phyloP scores from a whole-genome alignment of 2,797 vertebrate species.

The Melanotaenia trifasciata region DNA sequence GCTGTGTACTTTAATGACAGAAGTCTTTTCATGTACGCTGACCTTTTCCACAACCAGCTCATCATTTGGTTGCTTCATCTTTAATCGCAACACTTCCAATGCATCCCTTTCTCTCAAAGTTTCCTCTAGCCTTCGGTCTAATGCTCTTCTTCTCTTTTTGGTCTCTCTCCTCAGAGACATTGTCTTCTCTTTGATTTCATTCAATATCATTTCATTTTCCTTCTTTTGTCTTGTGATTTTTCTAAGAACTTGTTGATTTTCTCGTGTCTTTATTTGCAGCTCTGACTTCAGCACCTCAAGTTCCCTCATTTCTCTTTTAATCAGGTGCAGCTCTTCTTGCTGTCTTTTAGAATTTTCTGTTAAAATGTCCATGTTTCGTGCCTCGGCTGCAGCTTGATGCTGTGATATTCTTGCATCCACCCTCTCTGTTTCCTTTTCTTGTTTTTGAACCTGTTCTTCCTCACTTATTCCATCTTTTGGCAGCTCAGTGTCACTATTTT shows the following conservation, averaged over 20 bases:
- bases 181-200: slow-evolving; percentile 62
- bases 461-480: background rate
- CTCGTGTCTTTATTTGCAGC: slow-evolving; percentile 63
- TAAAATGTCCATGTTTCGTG: background rate
- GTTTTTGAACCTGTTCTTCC: background rate
- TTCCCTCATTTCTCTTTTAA: slow-evolving; percentile 67
- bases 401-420: slow-evolving; percentile 42
- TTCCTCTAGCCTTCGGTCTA: slow-evolving; percentile 66
- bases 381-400: slow-evolving; percentile 36
- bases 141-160: slow-evolving; percentile 58
- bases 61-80: slow-evolving; percentile 50
- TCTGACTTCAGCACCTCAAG: slow-evolving; percentile 73
- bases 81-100: slow-evolving; percentile 59
- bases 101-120: slow-evolving; percentile 63
- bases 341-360: slow-evolving; percentile 51
- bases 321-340: slow-evolving; percentile 49
- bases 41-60: slow-evolving; percentile 42
- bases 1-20: background rate
- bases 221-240: slow-evolving; percentile 53
- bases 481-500: slow-evolving; percentile 23
- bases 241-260: slow-evolving; percentile 53
- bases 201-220: slow-evolving; percentile 51
- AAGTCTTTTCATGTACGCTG: background rate
- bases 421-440: slow-evolving; percentile 38
- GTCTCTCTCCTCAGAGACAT: slow-evolving; percentile 46